Base-by-base conservation (phyloP, 2,888 invertebrate genomes). In the Megalurothrips usitatus region DNA sequence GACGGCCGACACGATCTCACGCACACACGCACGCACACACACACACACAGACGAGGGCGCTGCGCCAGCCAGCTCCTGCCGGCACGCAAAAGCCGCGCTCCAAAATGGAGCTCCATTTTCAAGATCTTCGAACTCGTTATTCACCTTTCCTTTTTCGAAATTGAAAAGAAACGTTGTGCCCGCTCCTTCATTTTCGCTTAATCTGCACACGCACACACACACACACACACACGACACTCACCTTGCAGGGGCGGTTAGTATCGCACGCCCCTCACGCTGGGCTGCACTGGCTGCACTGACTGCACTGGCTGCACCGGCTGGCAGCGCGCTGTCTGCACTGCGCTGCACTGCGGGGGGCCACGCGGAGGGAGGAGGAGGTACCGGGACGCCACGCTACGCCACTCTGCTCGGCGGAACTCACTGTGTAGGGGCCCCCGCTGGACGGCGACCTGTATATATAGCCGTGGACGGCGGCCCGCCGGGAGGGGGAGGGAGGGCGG, bases 371-470 rank as follows among this genome's bases (percentile, higher is more conserved):
- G 6, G 3, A 6, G 34, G 34, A n/a, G n/a, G n/a, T n/a, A n/a
- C 34, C 3, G 34, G 34, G 6, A 43, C 34, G 34, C 34, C 6
- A 43, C 34, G 34, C 34, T 43, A 43, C 34, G 34, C 34, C 34
- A 43, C 34, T 4, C 34, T 43, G 34, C 34, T 43, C 3, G 3
- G 34, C 34, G 34, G 34, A 43, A 43, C 34, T 4, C 34, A 43
- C 34, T 43, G 34, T 43, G 34, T 6, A 43, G 34, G 34, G 34
- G 34, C 34, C 68, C 68, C 23, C 68, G 68, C 68, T 23, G 68
- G 68, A 68, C 58, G 14, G 58, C 11, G 14, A 58, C 68, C 68
- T 68, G 68, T 68, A 68, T 68, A 68, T 68, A 68, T 68, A 68
- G 68, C 68, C 68, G 68, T 23, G 68, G 68, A 23, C 23, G 68